phyloP scores from a whole-genome alignment of 1,140 invertebrate species.

The Dolichoris vasculosae region DNA sequence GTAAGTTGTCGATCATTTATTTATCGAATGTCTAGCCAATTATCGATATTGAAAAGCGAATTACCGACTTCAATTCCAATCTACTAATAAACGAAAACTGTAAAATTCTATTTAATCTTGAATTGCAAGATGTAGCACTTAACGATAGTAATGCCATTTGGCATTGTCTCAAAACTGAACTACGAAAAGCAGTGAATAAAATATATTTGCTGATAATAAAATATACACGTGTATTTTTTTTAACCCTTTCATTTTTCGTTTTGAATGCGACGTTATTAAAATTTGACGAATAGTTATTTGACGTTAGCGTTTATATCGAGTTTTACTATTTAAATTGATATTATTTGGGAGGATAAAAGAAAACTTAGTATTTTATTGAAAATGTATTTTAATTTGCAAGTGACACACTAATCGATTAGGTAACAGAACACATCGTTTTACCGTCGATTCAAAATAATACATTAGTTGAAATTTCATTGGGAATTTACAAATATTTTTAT shows the following conservation, averaged over 20 bases:
- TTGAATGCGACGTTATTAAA: not conserved
- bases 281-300: too few relatives aligned
- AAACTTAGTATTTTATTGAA: not conserved
- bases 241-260: not conserved
- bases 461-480: not conserved
- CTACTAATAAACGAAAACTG: not conserved
- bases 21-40: constrained; percentile 6
- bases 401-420: not conserved
- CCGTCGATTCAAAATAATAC: not conserved
- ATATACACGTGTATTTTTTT: not conserved
- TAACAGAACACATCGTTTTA: not conserved
- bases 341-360: not conserved
- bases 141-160: constrained; percentile 39
- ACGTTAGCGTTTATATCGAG: not conserved
- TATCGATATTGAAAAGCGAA: not conserved
- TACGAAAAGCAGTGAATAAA: constrained; percentile 49
- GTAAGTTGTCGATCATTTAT: constrained; percentile 1
- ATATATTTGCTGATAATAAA: constrained; percentile 46
- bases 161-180: constrained; percentile 39
- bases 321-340: not conserved
- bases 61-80: not conserved
- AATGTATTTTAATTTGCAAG: constrained; percentile 7
- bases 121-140: constrained; percentile 32
- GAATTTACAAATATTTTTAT: constrained; percentile 19
- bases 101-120: constrained; percentile 33